Evolutionary conservation across 2,888 invertebrate genomes (phyloP), one percentile per base, ranked within the genome.

Genomic region (Drosophila diplacantha): DNA sequence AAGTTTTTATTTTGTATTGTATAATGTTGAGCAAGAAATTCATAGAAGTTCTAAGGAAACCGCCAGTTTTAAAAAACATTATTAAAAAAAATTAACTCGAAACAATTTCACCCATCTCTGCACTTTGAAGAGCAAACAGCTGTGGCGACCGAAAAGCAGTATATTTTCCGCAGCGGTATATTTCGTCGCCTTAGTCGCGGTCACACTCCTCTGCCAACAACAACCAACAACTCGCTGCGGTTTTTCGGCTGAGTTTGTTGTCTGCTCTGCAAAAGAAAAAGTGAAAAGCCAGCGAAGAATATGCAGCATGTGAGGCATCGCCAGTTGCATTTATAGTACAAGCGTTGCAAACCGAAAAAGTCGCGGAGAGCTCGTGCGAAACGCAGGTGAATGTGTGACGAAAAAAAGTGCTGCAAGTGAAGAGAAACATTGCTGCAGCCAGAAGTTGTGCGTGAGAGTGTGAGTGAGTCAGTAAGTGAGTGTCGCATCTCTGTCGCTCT

Each of bases 191-290:
- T 3, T 16, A 49, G 38, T 37, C 29, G 62, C 65, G 74, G 75
- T 65, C 74, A 76, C 71, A 76, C 56, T 53, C 72, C 80, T 73
- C 69, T 73, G 80, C 77, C 74, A 79, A 75, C 73, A 74, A 72
- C 62, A 80, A 65, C 71, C 73, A 74, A 72, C 62, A 80, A 65
- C 71, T 34, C 47, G 43, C 39, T 50, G 66, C 72, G 61, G 61
- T 70, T 60, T 70, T 62, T 22, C 71, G 55, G 71, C 72, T 24
- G 51, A 71, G 74, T 75, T 71, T 76, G 75, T 75, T 78, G 75
- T 78, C 47, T 74, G 51, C 43, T 70, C 62, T 51, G 74, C 55
- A 62, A 71, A 70, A 8, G 22, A 39, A 61, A 76, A 76, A 75
- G 64, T 74, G 72, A 77, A 75, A 76, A 76, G 59, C 61, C 38